These are phyloP conservation scores for Plodia interpunctella DNA, from an alignment of 1,140 invertebrate genomes.

Conservation along the genomic window DNA sequence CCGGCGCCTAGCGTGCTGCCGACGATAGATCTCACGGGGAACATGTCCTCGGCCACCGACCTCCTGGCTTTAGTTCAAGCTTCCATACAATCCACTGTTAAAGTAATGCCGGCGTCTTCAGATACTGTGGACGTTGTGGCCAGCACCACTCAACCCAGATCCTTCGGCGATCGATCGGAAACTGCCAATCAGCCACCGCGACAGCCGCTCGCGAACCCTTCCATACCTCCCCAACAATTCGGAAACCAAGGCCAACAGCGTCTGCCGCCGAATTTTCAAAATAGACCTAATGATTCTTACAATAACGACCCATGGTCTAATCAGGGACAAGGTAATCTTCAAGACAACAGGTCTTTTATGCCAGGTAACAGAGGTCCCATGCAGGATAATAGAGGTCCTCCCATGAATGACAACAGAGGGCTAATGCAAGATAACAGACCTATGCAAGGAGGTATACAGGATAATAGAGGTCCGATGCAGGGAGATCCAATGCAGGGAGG, in stretches of 20 bases:
- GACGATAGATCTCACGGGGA: conserved; percentile 23
- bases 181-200: conserved; percentile 4
- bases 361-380: not conserved
- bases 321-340: not conserved
- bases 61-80: conserved; percentile 62
- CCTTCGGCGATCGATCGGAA: conserved; percentile 52
- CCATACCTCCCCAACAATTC: not conserved
- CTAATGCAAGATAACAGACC: not conserved
- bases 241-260: not conserved
- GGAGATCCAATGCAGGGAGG: too few species aligned
- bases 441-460: conserved; percentile 9
- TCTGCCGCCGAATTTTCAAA: not conserved
- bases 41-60: conserved; percentile 50
- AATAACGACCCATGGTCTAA: conserved; percentile 4
- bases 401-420: not conserved
- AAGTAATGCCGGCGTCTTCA: conserved; percentile 7
- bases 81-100: conserved; percentile 38
- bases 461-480: conserved; percentile 13
- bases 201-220: not conserved
- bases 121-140: conserved; percentile 32
- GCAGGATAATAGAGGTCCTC: conserved; percentile 1
- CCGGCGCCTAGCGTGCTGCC: conserved; percentile 1
- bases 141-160: conserved; percentile 43
- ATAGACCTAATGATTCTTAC: conserved; percentile 2
- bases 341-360: not conserved